Base-by-base conservation (phyloP, 2,888 invertebrate species). In the Branchellion lobata region DNA sequence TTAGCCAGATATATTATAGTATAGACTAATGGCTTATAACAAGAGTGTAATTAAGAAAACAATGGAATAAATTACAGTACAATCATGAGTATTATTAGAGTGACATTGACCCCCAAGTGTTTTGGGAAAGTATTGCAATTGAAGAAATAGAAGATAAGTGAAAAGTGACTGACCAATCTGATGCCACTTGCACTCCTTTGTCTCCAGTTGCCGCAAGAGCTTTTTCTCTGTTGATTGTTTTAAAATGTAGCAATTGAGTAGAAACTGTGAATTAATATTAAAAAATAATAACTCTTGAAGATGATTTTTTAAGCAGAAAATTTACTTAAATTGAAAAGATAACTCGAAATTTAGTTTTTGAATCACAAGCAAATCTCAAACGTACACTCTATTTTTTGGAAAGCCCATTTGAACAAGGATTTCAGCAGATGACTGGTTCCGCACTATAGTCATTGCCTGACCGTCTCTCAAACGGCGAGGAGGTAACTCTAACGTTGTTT, bases 121-220 rank as follows among this genome's bases (percentile, higher is more conserved):
- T n/a, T n/a, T n/a, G n/a, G n/a, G n/a, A n/a, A n/a, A n/a, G n/a
- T n/a, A n/a, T n/a, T n/a, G n/a, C n/a, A n/a, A n/a, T n/a, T n/a
- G n/a, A n/a, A n/a, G n/a, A n/a, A n/a, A n/a, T n/a, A n/a, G n/a
- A n/a, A n/a, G n/a, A n/a, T n/a, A n/a, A n/a, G n/a, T n/a, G n/a
- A n/a, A n/a, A n/a, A n/a, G 14, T 8, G 24, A 83, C 84, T 84
- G 83, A 87, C 87, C 95, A 95, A 86, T 95, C 94, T 0, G 94
- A 93, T 8, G 95, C 95, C 81, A 94, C 89, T 87, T 94, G 94
- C 34, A 94, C 93, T 81, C 94, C 93, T 80, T 93, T 90, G 86
- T 94, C 92, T 27, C 95, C 95, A 3, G 95, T 95, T 11, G 94
- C 94, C n/a, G 94, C 94, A 81, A 95, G 88, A 3, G 95, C 94